Conservation (phyloP, 23 tunicate genomes). For the Halocynthia roretzi region DNA sequence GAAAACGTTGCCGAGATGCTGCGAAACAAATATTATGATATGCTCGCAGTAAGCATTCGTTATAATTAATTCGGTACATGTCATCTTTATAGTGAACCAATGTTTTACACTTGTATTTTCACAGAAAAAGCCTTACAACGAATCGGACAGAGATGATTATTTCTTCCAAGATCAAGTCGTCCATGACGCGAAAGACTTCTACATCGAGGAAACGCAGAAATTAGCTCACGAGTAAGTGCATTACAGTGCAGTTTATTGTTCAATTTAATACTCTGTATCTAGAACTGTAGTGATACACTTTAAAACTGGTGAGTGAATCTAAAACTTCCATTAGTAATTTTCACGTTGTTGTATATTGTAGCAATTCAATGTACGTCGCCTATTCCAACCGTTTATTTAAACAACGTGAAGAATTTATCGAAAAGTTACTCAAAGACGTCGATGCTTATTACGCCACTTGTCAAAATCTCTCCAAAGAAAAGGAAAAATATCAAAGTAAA, state of each 20-base stretch:
- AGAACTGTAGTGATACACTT: neutral
- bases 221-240: conserved; percentile 34
- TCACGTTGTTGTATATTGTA: conserved; percentile 9
- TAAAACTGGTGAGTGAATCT: neutral
- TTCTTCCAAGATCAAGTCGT: conserved; percentile 36
- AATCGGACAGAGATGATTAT: conserved; percentile 61
- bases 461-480: conserved; percentile 23
- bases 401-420: conserved; percentile 49
- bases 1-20: conserved; percentile 56
- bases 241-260: neutral
- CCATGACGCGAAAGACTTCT: conserved; percentile 48
- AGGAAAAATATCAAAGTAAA: conserved; percentile 5
- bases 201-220: conserved; percentile 55
- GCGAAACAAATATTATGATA: conserved; percentile 63
- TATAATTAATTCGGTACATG: neutral
- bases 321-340: neutral
- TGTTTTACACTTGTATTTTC: neutral
- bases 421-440: conserved; percentile 35
- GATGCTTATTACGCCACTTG: conserved; percentile 36
- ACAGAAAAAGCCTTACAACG: conserved; percentile 37
- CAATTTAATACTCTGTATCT: neutral
- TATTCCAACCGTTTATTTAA: conserved; percentile 35
- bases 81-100: too few species aligned
- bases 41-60: conserved; percentile 38
- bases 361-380: conserved; percentile 56